Conservation (phyloP, 2,113 vertebrate species). For the Epinephelus fuscoguttatus region DNA sequence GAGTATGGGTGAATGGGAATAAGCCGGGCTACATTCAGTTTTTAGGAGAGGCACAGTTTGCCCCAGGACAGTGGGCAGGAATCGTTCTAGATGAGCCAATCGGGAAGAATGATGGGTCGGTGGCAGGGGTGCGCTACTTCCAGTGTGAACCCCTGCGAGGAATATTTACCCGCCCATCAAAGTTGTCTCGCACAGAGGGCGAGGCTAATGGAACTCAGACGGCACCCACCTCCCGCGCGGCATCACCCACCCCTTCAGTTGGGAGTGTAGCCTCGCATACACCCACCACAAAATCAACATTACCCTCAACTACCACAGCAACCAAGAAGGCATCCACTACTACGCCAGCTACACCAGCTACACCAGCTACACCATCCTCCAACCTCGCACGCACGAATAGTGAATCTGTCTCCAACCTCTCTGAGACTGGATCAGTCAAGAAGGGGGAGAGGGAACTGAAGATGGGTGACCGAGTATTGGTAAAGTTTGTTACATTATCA, state of each 20-base stretch:
- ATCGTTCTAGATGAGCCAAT: conserved; percentile 97
- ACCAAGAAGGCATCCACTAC: conserved; percentile 74
- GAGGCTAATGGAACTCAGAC: conserved; percentile 91
- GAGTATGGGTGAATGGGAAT: conserved; percentile 98
- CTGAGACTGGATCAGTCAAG: conserved; percentile 94
- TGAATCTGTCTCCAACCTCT: conserved; percentile 96
- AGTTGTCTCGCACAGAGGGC: conserved; percentile 90
- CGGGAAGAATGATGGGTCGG: conserved; percentile 98
- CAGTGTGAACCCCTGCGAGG: conserved; percentile 94
- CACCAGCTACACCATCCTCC: conserved; percentile 84
- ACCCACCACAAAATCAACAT: conserved; percentile 65
- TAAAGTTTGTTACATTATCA: conserved; percentile 76
- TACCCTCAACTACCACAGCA: conserved; percentile 48
- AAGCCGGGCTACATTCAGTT: conserved; percentile 96
- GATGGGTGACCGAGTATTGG: conserved; percentile 95
- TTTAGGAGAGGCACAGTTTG: conserved; percentile 97
- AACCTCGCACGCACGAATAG: conserved; percentile 92
- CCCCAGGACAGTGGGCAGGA: conserved; percentile 97
- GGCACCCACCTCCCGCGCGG: conserved; percentile 84
- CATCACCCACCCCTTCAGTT: conserved; percentile 88
- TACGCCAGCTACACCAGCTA: conserved; percentile 69
- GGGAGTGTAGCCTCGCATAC: conserved; percentile 71
- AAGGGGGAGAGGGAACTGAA: conserved; percentile 97
- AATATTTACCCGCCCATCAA: conserved; percentile 97
- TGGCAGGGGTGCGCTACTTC: conserved; percentile 97